Conservation (phyloP, 1,140 invertebrate species). For the Meloidogyne exigua region DNA sequence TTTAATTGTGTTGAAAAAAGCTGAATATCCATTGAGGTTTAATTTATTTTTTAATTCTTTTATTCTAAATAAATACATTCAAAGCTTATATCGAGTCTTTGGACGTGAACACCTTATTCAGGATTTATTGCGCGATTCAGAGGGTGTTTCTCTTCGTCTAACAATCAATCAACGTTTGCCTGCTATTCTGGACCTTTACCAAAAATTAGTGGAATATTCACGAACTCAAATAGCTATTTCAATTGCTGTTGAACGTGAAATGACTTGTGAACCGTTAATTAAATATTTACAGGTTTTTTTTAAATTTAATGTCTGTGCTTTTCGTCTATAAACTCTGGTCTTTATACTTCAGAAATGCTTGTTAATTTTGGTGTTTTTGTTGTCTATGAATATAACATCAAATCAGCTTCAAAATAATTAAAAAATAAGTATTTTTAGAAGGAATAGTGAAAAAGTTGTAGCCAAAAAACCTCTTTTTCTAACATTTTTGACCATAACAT, state of each 20-base stretch:
- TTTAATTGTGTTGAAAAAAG: slow-evolving; percentile 42
- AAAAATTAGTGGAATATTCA: slow-evolving; percentile 41
- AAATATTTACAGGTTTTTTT: slow-evolving; percentile 41
- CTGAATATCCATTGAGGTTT: slow-evolving; percentile 45
- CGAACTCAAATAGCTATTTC: slow-evolving; percentile 37
- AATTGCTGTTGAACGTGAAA: slow-evolving; percentile 34
- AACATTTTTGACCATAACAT: too few species aligned
- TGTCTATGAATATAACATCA: too few species aligned
- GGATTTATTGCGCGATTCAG: slow-evolving; percentile 43
- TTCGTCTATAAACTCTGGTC: too few species aligned
- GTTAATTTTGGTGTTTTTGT: too few species aligned
- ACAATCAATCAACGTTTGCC: slow-evolving; percentile 45
- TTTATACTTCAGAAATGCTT: too few species aligned
- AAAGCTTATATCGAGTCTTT: slow-evolving; percentile 43
- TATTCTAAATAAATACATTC: too few species aligned
- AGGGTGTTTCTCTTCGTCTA: slow-evolving; percentile 32
- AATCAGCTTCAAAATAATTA: too few species aligned
- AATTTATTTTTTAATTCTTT: slow-evolving; percentile 23
- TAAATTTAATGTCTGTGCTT: too few species aligned
- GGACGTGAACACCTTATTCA: slow-evolving; percentile 49
- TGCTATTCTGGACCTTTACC: slow-evolving; percentile 34
- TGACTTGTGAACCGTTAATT: slow-evolving; percentile 37
- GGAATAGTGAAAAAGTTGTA: too few species aligned
- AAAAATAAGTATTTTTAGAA: too few species aligned
- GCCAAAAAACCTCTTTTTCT: too few species aligned